Percentiles rank a stretch among this genome's conserved stretches.
These are phyloP conservation scores for Lacerta viridis DNA, from an alignment of 2,797 vertebrate genomes.

Conservation along the genomic window DNA sequence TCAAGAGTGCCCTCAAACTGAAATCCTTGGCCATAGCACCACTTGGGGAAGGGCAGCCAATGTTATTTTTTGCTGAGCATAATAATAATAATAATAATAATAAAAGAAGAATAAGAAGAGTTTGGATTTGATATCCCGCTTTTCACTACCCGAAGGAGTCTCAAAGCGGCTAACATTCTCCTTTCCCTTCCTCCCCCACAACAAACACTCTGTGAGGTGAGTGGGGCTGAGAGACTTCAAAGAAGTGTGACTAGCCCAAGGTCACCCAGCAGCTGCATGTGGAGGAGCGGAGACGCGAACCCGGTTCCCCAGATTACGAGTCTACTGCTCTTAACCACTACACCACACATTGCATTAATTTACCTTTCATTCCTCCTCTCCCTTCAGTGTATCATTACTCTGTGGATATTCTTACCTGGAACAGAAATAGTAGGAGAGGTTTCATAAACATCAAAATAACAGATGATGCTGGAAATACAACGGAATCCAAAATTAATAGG, in stretches of 20 bases:
- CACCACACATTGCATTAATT: conserved; percentile 10
- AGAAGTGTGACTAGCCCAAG: too few relatives aligned
- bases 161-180: too few relatives aligned
- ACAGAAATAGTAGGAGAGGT: conserved; percentile 73
- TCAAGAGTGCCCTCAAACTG: neutral
- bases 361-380: conserved; percentile 37
- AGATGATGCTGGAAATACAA: conserved; percentile 67
- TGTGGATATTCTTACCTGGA: conserved; percentile 77
- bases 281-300: too few relatives aligned
- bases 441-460: conserved; percentile 79
- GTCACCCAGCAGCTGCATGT: too few relatives aligned
- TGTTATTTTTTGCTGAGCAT: conserved; percentile 15
- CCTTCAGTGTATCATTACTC: conserved; percentile 81
- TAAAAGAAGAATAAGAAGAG: too few relatives aligned
- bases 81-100: neutral
- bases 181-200: too few relatives aligned
- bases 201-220: too few relatives aligned
- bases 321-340: too few relatives aligned
- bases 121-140: too few relatives aligned
- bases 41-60: neutral
- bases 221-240: too few relatives aligned
- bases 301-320: too few relatives aligned
- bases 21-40: neutral
- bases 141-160: too few relatives aligned
- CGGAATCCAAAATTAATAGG: conserved; percentile 73